Evolutionary conservation across 2,888 invertebrate species (phyloP).

Genomic region (Monochamus alternatus): DNA sequence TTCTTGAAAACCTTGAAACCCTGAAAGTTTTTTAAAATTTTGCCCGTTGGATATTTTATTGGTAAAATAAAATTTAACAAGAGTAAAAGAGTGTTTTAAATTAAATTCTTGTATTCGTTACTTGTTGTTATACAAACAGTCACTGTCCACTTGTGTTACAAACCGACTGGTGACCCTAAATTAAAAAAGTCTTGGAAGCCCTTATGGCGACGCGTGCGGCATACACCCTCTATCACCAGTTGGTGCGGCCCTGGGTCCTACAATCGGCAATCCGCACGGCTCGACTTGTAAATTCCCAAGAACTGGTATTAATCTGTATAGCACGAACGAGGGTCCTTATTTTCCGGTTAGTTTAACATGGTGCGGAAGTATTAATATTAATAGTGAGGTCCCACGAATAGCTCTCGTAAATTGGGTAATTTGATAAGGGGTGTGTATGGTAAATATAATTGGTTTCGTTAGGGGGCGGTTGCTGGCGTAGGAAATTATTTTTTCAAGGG

Average conservation of each 20-base stretch:
- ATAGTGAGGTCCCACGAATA: constrained; percentile 21
- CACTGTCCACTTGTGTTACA: no score
- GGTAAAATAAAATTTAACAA: no score
- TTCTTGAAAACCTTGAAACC: no score
- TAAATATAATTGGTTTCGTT: constrained; percentile 28
- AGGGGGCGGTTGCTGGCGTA: not conserved
- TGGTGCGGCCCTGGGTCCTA: not conserved
- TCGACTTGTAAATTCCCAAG: constrained; percentile 25
- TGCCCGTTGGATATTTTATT: no score
- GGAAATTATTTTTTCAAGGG: not conserved
- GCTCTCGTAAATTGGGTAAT: constrained; percentile 17
- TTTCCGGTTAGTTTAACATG: constrained; percentile 31
- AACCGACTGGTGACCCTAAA: no score
- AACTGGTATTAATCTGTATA: constrained; percentile 16
- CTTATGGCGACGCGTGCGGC: no score
- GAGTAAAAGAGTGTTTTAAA: no score
- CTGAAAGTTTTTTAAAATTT: no score
- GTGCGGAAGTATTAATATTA: constrained; percentile 28
- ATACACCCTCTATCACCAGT: no score
- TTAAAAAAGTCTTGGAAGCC: no score
- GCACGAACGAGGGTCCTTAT: constrained; percentile 30
- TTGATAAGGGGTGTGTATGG: constrained; percentile 18
- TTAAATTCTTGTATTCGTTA: no score
- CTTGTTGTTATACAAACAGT: no score
- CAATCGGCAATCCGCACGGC: constrained; percentile 7